phyloP scores from a whole-genome alignment of 2,113 vertebrate genomes.

The Hemicordylus capensis region DNA sequence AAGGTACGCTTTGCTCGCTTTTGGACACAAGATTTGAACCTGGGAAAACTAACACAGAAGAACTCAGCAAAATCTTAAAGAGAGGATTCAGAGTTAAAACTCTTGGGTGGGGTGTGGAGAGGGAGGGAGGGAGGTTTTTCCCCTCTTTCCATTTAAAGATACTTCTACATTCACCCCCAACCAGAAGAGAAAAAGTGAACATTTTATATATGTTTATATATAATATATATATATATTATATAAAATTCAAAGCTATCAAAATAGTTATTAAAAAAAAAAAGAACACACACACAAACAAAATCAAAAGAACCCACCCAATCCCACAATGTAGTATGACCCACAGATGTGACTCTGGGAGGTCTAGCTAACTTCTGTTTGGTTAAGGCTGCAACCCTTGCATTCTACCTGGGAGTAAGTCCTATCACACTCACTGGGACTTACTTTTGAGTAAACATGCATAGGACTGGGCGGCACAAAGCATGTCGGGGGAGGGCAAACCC shows the following conservation, averaged over 20 bases:
- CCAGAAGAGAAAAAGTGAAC: conserved; percentile 75
- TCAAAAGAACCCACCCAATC: not conserved
- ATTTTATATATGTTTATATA: conserved; percentile 78
- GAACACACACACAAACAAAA: conserved; percentile 5
- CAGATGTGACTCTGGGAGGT: conserved; percentile 32
- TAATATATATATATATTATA: conserved; percentile 60
- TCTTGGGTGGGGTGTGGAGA: no score
- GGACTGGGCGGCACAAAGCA: conserved; percentile 43
- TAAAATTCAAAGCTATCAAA: conserved; percentile 75
- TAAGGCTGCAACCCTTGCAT: conserved; percentile 3
- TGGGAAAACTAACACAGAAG: conserved; percentile 58
- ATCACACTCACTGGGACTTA: not conserved
- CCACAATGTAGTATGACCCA: conserved; percentile 55
- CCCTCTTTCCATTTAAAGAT: conserved; percentile 68
- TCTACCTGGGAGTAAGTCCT: not conserved
- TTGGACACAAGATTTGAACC: conserved; percentile 65
- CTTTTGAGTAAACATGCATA: not conserved
- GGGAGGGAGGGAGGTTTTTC: not conserved
- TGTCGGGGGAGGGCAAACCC: conserved; percentile 17
- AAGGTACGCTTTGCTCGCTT: conserved; percentile 77
- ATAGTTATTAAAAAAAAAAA: conserved; percentile 70
- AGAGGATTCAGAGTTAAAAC: conserved; percentile 63
- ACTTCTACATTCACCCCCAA: conserved; percentile 78
- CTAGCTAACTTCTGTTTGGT: conserved; percentile 36
- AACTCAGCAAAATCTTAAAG: conserved; percentile 56